Evolutionary conservation across 2,888 invertebrate species (phyloP), one percentile per base, ranked within the genome.

Genomic region (Furcula furcula): DNA sequence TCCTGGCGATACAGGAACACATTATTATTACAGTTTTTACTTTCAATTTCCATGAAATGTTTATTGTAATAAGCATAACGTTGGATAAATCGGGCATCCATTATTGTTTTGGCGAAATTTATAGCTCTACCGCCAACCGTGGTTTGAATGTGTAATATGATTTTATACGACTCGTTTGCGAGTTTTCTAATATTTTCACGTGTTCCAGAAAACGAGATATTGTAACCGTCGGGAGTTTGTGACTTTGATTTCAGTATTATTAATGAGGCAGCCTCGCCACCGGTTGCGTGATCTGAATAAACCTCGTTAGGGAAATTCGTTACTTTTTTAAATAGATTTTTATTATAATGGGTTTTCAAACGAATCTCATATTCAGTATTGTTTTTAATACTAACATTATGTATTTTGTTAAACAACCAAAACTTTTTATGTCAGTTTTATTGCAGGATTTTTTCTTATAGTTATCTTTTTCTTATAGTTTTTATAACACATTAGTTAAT

Each of bases 81-180:
- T 56, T 49, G 49, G 52, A 52, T 57, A 57, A 53, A 48, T 50
- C 44, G 47, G 41, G 55, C 54, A 64, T 65, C 59, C 64, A 65
- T 66, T 70, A 74, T 74, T 72, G 72, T 77, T 75, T 71, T 65
- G 59, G 49, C 41, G 49, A 67, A 75, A 76, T 76, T 73, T 76
- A 76, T 76, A 56, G 67, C 60, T 51, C 36, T 40, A 29, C 40
- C 55, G 54, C 53, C 45, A 60, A 53, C 54, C 68, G 68, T 74
- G 75, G 44, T 57, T 63, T 62, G 78, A 75, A 76, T 76, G 67
- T 65, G 61, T 75, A 73, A 75, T 74, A 70, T 52, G 56, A 66
- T 66, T 72, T 70, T 53, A 62, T 57, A 53, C 60, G 59, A 58
- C 52, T 66, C 54, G 55, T 60, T 62, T 55, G 59, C 30, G 57